Percentiles rank a stretch among this genome's conserved stretches.
phyloP scores from a whole-genome alignment of 2,888 invertebrate genomes.

The Eueremaeus valkanovi region DNA sequence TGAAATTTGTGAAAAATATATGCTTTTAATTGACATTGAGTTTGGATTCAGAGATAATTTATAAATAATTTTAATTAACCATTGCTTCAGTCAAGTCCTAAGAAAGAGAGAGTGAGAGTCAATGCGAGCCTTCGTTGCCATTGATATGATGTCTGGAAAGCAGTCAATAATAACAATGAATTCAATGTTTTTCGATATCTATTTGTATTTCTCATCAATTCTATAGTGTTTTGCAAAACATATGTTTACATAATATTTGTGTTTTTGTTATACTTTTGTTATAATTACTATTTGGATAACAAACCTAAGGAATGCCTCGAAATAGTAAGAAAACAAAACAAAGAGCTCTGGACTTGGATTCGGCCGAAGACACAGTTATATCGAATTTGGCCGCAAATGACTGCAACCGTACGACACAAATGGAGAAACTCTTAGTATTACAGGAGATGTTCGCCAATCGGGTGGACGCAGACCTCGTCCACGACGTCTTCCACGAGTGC shows the following conservation, averaged over 20 bases:
- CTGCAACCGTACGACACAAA: neutral
- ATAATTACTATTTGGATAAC: neutral
- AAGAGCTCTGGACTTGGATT: neutral
- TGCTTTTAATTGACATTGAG: slow-evolving; percentile 26
- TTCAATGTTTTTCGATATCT: neutral
- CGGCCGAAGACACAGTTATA: slow-evolving; percentile 15
- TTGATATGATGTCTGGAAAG: neutral
- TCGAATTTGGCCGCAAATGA: slow-evolving; percentile 18
- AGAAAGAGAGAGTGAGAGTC: neutral
- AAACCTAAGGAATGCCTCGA: neutral
- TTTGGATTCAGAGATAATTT: slow-evolving; percentile 7
- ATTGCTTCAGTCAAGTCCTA: neutral
- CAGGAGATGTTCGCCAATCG: slow-evolving; percentile 50
- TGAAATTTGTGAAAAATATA: neutral
- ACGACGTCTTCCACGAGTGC: slow-evolving; percentile 49
- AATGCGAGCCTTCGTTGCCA: neutral
- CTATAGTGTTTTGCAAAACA: neutral
- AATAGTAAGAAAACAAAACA: slow-evolving; percentile 20
- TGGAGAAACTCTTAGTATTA: slow-evolving; percentile 46
- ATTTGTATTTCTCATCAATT: neutral
- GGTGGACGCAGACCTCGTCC: slow-evolving; percentile 50
- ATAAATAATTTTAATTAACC: neutral
- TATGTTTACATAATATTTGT: neutral
- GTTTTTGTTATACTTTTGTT: neutral
- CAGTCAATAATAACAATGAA: neutral